Evolutionary conservation across 92 coral and sea anemone species (phyloP).

Genomic region (Epizoanthus stellaris): DNA sequence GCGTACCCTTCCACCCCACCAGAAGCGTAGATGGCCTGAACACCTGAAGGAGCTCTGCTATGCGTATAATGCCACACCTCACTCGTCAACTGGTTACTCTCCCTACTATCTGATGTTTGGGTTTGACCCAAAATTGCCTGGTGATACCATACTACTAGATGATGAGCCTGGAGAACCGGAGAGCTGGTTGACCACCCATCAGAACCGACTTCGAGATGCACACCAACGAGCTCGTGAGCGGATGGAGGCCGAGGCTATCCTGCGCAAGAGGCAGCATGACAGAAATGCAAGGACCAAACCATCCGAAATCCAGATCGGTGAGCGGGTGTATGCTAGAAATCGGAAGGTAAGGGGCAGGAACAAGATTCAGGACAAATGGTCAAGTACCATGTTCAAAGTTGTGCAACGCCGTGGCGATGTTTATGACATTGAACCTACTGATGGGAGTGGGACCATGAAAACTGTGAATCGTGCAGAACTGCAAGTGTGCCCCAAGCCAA

Average conservation of each 20-base stretch:
- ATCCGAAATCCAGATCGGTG: constrained; percentile 32
- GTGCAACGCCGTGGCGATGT: constrained; percentile 1
- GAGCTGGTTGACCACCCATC: constrained; percentile 42
- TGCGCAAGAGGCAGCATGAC: constrained; percentile 47
- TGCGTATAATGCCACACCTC: constrained; percentile 76
- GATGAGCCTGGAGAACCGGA: background rate
- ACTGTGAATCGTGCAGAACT: constrained; percentile 54
- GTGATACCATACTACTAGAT: constrained; percentile 46
- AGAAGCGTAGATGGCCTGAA: constrained; percentile 68
- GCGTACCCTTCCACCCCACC: constrained; percentile 51
- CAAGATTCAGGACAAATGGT: constrained; percentile 49
- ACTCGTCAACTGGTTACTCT: constrained; percentile 66
- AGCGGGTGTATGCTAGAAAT: constrained; percentile 52
- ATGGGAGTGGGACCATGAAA: constrained; percentile 5
- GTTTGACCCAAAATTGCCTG: constrained; percentile 51
- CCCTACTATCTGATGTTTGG: constrained; percentile 75
- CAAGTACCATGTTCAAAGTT: constrained; percentile 17
- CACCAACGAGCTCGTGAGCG: constrained; percentile 38
- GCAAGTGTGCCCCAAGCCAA: constrained; percentile 48
- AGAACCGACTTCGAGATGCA: constrained; percentile 46
- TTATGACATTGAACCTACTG: constrained; percentile 48
- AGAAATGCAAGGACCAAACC: constrained; percentile 21
- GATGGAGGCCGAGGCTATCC: constrained; percentile 28
- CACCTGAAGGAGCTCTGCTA: constrained; percentile 68
- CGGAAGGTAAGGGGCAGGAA: background rate